phyloP scores from a whole-genome alignment of 2,113 vertebrate species.

The Mixornis gularis region DNA sequence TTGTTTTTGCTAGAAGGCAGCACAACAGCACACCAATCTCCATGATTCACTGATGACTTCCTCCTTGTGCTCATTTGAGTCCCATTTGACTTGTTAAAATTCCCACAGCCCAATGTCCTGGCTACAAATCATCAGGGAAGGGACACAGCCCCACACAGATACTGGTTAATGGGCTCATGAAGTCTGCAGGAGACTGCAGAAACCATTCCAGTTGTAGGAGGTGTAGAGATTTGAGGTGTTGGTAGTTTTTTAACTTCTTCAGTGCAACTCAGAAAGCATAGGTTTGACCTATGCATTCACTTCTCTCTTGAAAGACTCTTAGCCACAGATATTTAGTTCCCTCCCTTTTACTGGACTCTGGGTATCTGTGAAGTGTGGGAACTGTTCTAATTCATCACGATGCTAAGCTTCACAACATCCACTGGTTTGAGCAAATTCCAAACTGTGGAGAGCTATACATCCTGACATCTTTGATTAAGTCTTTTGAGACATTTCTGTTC shows the following conservation, averaged over 20 bases:
- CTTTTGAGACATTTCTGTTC: neutral
- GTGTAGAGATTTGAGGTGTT: neutral
- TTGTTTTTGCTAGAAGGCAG: neutral
- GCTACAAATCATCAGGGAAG: neutral
- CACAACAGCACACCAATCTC: neutral
- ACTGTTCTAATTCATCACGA: neutral
- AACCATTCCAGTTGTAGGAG: neutral
- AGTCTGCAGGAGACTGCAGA: neutral
- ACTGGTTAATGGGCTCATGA: neutral
- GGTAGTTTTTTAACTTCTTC: neutral
- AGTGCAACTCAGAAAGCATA: neutral
- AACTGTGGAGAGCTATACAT: neutral
- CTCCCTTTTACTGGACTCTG: neutral
- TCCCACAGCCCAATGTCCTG: neutral
- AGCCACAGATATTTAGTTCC: neutral
- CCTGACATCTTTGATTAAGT: neutral
- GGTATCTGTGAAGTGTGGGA: fast-evolving
- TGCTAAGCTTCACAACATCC: neutral
- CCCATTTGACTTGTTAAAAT: neutral
- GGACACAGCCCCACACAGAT: fast-evolving
- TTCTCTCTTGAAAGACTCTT: neutral
- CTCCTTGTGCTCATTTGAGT: neutral
- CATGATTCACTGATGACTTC: neutral
- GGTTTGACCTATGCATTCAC: neutral
- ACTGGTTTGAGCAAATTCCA: neutral